Percentiles rank a stretch among this genome's conserved stretches.
These are phyloP conservation scores for Cinclus cinclus DNA, from an alignment of 2,113 vertebrate species.

Conservation along the genomic window DNA sequence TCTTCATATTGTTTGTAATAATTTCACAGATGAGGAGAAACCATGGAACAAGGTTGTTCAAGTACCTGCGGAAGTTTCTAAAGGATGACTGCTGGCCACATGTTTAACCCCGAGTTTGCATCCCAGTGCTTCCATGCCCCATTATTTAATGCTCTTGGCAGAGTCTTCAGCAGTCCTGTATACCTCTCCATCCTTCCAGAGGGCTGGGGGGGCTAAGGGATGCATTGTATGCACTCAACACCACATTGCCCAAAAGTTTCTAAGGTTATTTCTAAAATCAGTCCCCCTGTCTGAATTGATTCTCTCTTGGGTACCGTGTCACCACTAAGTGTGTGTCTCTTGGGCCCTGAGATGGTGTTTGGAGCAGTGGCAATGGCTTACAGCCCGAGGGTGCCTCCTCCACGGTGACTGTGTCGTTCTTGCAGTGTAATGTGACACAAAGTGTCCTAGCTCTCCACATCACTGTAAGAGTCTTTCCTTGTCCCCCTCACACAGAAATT, in stretches of 20 bases:
- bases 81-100: neutral
- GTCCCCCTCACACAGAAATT: neutral
- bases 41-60: neutral
- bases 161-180: neutral
- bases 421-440: neutral
- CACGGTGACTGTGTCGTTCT: neutral
- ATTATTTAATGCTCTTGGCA: too few relatives aligned
- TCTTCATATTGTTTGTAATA: neutral
- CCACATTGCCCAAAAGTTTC: fast-evolving
- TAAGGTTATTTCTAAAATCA: neutral
- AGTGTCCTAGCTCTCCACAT: fast-evolving
- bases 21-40: neutral
- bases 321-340: neutral
- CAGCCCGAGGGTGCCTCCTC: neutral
- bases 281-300: neutral
- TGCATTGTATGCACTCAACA: fast-evolving
- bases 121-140: neutral
- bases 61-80: neutral
- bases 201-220: neutral
- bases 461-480: fast-evolving
- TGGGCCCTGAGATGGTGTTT: neutral
- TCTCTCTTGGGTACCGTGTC: neutral
- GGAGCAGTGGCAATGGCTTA: neutral
- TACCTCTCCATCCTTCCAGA: neutral
- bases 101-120: neutral